Base-by-base conservation (phyloP, 2,888 invertebrate species). In the Apeira syringaria region DNA sequence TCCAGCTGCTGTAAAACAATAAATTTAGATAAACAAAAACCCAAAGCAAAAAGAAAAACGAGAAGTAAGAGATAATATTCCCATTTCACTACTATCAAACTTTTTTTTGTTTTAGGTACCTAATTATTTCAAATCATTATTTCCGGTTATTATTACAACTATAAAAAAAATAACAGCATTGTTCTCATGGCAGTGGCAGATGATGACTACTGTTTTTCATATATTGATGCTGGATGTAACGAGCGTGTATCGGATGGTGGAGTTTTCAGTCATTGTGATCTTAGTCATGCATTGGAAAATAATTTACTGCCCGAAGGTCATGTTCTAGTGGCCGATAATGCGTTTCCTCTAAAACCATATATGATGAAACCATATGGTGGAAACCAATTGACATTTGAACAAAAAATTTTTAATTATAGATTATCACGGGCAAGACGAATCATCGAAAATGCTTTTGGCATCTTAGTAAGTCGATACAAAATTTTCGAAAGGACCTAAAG, bases 181-280 rank as follows among this genome's bases (percentile, higher is more conserved):
- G 50, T 59, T 10, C 44, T 61, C 28, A 49, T 61, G 44, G 61
- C 59, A 27, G 27, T 59, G 32, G 58, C 53, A 41, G 58, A 61
- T 34, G 46, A 54, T 49, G 47, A 60, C 29, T 61, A 61, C 46
- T 50, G 50, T 20, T 61, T 64, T 40, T 49, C 38, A 11, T 60
- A 59, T 38, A 47, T 59, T 34, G 54, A 62, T 44, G 40, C 59
- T 28, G 59, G 59, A 13, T 54, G 52, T 28, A 55, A 62, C 48
- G 60, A 60, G 15, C 27, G 59, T 28, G 46, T 53, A 32, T 53
- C 56, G 13, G 58, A 62, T 59, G 59, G 59, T 30, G 57, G 57
- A 26, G 56, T 64, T 28, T 62, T 59, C 36, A 38, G 44, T 8
- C 35, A 53, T 18, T 58, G 47, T 42, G 32, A 35, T 13, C 36